phyloP scores from a whole-genome alignment of 2,888 invertebrate species.

The Argynnis bischoffii region DNA sequence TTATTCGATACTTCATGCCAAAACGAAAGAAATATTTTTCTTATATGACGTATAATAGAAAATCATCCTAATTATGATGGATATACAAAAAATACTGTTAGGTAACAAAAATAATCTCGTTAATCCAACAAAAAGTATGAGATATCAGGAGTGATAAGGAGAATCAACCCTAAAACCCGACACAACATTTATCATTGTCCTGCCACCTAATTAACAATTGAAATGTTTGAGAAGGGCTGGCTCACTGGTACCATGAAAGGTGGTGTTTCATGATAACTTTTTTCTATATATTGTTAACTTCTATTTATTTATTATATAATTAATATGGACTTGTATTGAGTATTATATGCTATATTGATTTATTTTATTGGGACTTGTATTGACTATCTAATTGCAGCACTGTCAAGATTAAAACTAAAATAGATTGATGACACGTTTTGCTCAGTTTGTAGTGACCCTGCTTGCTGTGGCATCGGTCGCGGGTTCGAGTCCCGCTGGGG shows the following conservation, averaged over 20 bases:
- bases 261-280: neutral
- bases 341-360: too few species aligned
- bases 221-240: slow-evolving; percentile 45
- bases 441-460: too few species aligned
- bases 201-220: slow-evolving; percentile 57
- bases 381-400: too few species aligned
- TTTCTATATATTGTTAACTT: neutral
- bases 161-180: slow-evolving; percentile 34
- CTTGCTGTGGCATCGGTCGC: too few species aligned
- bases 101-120: slow-evolving; percentile 12
- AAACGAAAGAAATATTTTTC: neutral
- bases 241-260: slow-evolving; percentile 33
- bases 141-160: slow-evolving; percentile 32
- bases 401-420: too few species aligned
- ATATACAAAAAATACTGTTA: slow-evolving; percentile 4
- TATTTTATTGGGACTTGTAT: too few species aligned
- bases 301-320: neutral
- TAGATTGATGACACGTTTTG: too few species aligned
- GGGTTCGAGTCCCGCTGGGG: too few species aligned
- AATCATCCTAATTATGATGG: slow-evolving; percentile 13
- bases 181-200: slow-evolving; percentile 49
- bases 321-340: too few species aligned
- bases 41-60: neutral
- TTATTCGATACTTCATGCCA: neutral
- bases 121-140: slow-evolving; percentile 32